phyloP scores from a whole-genome alignment of 2,113 vertebrate genomes.

The Stegastes partitus region DNA sequence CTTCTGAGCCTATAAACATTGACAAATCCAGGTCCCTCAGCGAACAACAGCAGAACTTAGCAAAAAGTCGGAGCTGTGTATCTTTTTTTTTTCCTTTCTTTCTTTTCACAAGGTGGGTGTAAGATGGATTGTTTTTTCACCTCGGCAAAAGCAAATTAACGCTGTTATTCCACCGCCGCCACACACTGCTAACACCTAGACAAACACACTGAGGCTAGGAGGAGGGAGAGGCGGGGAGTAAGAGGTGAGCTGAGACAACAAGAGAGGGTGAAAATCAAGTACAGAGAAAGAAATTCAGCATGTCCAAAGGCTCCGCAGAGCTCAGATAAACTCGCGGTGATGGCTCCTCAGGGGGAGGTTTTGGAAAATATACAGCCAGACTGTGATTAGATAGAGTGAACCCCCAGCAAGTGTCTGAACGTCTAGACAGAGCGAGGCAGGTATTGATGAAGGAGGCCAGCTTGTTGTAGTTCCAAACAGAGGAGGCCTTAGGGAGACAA shows the following conservation, averaged over 20 bases:
- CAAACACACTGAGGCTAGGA: constrained; percentile 25
- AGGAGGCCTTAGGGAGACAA: background rate
- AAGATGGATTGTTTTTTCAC: constrained; percentile 60
- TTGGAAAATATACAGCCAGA: constrained; percentile 25
- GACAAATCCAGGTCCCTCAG: constrained; percentile 71
- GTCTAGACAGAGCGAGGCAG: constrained; percentile 43
- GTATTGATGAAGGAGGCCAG: constrained; percentile 14
- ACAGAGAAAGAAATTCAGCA: constrained; percentile 21
- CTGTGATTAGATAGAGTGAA: constrained; percentile 49
- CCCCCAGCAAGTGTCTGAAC: constrained; percentile 28
- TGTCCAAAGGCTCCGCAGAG: constrained; percentile 17
- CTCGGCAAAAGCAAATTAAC: constrained; percentile 70
- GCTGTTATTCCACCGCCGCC: constrained; percentile 40
- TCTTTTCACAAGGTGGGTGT: background rate
- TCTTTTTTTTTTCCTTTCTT: background rate
- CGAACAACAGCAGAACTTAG: constrained; percentile 24
- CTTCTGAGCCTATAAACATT: constrained; percentile 65
- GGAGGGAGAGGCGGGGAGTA: background rate
- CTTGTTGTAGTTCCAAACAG: constrained; percentile 14
- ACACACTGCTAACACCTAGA: constrained; percentile 46
- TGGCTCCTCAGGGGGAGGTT: constrained; percentile 29
- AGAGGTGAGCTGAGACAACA: constrained; percentile 4
- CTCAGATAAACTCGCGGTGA: constrained; percentile 32
- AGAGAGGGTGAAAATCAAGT: constrained; percentile 28
- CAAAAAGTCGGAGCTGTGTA: constrained; percentile 44